phyloP scores from a whole-genome alignment of 2,888 invertebrate species.

The Heteromurus nitidus region DNA sequence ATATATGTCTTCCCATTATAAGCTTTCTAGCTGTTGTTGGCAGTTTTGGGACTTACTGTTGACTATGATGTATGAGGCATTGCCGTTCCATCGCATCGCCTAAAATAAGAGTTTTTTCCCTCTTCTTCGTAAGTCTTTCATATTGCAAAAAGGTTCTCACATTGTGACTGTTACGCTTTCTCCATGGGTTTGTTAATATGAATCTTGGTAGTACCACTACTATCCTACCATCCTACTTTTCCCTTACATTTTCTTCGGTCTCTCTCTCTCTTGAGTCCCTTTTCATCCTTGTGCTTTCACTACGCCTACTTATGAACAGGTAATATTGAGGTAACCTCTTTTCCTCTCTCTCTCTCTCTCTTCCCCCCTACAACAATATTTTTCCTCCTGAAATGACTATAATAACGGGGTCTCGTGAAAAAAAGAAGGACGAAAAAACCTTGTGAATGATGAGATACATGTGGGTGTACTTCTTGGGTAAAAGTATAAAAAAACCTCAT shows the following conservation, averaged over 20 bases:
- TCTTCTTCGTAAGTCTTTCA: background rate
- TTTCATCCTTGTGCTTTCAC: background rate
- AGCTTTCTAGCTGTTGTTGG: constrained; percentile 67
- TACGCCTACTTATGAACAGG: constrained; percentile 28
- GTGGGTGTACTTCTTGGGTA: constrained; percentile 23
- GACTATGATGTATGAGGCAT: constrained; percentile 70
- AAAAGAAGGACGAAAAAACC: background rate
- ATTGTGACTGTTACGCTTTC: no score
- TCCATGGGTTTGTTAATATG: background rate
- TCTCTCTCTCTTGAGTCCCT: no score
- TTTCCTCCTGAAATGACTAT: constrained; percentile 37
- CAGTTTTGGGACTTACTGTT: constrained; percentile 70
- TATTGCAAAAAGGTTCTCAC: constrained; percentile 1
- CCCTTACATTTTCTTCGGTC: constrained; percentile 8
- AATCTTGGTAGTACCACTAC: background rate
- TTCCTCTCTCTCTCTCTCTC: constrained; percentile 6
- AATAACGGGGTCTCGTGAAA: constrained; percentile 26
- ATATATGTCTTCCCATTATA: constrained; percentile 51
- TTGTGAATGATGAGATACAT: constrained; percentile 38
- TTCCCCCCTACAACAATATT: constrained; percentile 35
- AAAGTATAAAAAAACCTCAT: no score
- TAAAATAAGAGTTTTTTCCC: constrained; percentile 38
- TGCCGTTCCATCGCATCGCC: constrained; percentile 55
- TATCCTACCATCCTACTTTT: constrained; percentile 1
- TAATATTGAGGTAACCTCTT: constrained; percentile 40